These are phyloP conservation scores for Machimus rusticus DNA, from an alignment of 2,888 invertebrate species.

Conservation along the genomic window DNA sequence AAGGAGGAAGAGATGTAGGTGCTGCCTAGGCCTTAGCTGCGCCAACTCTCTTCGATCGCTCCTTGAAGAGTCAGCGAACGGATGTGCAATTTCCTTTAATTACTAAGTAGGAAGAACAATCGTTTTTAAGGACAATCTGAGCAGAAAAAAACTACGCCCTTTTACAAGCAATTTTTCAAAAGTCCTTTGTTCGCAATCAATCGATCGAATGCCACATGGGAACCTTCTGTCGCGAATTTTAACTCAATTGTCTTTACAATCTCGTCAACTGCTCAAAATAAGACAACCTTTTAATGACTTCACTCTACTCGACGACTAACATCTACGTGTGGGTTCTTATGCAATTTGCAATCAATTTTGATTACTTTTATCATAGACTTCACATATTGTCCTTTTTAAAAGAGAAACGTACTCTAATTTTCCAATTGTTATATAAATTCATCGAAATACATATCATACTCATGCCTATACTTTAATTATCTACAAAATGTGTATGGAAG, in stretches of 20 bases:
- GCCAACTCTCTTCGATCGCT: neutral
- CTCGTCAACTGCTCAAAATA: neutral
- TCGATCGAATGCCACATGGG: neutral
- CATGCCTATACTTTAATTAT: no score
- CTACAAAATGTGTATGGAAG: no score
- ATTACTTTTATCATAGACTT: neutral
- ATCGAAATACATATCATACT: no score
- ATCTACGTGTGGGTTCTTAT: neutral
- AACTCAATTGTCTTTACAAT: neutral
- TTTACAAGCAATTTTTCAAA: neutral
- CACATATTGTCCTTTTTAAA: neutral
- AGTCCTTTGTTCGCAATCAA: neutral
- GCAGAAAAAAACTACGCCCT: neutral
- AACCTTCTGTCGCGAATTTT: neutral
- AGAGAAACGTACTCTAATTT: neutral
- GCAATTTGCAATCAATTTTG: neutral
- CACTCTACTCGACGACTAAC: neutral
- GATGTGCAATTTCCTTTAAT: constrained; percentile 27
- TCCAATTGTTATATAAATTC: neutral
- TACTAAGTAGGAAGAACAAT: constrained; percentile 32
- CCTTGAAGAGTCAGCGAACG: neutral
- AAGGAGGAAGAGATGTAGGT: constrained; percentile 15
- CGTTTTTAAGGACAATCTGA: neutral
- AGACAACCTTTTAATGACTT: neutral
- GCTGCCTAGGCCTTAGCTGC: neutral